Base-by-base conservation (phyloP, 2,888 invertebrate genomes). In the Encarsia formosa region DNA sequence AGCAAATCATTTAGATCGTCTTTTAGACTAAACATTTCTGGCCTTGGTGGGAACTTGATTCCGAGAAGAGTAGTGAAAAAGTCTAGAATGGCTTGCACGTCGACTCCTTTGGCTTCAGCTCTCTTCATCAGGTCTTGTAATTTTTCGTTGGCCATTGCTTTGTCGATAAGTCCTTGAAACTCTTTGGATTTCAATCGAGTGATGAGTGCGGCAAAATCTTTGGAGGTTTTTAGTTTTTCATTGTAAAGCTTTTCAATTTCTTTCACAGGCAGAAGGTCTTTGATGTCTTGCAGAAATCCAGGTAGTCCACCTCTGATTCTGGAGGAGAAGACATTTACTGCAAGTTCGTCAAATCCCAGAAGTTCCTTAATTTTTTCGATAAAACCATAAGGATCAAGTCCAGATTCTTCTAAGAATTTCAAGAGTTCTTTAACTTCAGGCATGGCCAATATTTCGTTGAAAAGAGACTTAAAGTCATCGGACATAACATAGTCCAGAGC, bases 331-430 rank as follows among this genome's bases (percentile, higher is more conserved):
- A 49, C 34, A 0, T 11, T 6, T 23, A 29, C 32, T 24, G 8
- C 5, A 23, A 32, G 39, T 13, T 5, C n/a, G 5, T 46, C 41
- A 4, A 26, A 16, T 15, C 58, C 64, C 2, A 73, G 38, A 2
- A 51, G 16, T 0, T 43, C 22, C 43, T 70, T 69, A 4, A 68
- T 0, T 0, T 46, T 4, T 42, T 71, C 64, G 6, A 69, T 31
- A 16, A 61, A 39, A 3, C 39, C 4, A 40, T 65, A 65, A 9
- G 64, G 57, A 34, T 66, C 63, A 0, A 69, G 46, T 5, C 71
- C 72, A 22, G 59, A 59, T 0, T 52, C 9, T 6, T 71, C 60
- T 4, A 71, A 34, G 35, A 67, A 64, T 23, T 60, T 18, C 22
- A 65, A 41, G 11, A 66, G 38, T 0, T 49, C 19, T 5, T 45